Evolutionary conservation across 2,113 vertebrate genomes (phyloP), one percentile per base, ranked within the genome.

Genomic region (Tragulus kanchil): DNA sequence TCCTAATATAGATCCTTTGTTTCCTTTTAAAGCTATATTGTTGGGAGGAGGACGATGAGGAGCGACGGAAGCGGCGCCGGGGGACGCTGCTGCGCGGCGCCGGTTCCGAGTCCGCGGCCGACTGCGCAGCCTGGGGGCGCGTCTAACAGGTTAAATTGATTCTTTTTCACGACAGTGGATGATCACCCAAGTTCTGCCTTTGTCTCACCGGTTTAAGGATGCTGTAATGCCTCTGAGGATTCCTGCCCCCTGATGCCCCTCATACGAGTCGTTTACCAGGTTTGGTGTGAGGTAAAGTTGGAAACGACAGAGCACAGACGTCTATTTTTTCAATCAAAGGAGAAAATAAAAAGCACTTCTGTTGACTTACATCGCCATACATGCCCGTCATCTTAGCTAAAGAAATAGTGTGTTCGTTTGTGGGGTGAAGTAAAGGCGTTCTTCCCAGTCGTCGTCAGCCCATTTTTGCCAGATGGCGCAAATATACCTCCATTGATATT

Each of bases 401-500:
- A 92, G 69, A 97, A 96, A 26, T 3, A 8, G 85, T 1, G 0
- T 77, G 87, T 61, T 88, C 81, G n/a, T 89, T 96, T 94, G 28
- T 95, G 56, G 45, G 61, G 77, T 56, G n/a, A 96, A 84, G 31
- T 91, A 83, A 95, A 82, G 78, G 52, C 83, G 92, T 92, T 97
- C 86, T 73, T 95, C 92, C 77, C 85, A 54, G 45, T 90, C 95
- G 87, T 85, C 88, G 78, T 92, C 65, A 81, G 62, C 19, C 85
- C 91, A 61, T 97, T 96, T 98, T 98, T 96, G 96, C 97, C 98
- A 98, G 97, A 97, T 87, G 96, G 98, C 94, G 19, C 97, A 97
- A 95, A 95, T 0, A 50, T 98, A 98, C 98, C 97, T 98, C 98
- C 98, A 96, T 97, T 98, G 98, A 79, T 97, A 97, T 98, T 98